Base-by-base conservation (phyloP, 2,797 vertebrate species). In the Pseudomugil tenellus region DNA sequence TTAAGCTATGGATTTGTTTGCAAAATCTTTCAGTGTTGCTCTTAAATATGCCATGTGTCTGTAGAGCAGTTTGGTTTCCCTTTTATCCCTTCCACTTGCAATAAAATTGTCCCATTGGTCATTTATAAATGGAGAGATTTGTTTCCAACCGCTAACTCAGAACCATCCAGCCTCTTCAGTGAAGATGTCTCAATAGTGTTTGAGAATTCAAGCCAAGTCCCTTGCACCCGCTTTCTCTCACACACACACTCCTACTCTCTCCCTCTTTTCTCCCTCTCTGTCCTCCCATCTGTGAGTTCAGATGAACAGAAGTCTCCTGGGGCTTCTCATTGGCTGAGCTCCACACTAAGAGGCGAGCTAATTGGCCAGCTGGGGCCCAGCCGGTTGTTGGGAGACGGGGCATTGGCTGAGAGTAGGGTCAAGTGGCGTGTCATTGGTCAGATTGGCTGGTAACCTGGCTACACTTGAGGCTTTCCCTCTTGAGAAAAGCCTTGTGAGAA, bases 281-380 rank as follows among this genome's bases (percentile, higher is more conserved):
- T 89, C 84, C 85, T 87, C 80, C 91, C 90, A 91, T 92, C 91
- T 92, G 91, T 84, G 87, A 87, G 87, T 90, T 92, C 91, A 91
- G 87, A 87, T 83, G 87, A 91, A 90, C 76, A 83, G 79, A 81
- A 87, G 82, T 88, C 91, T 92, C 90, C 77, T 56, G 72, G 83
- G 89, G 91, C 79, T 90, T 91, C 82, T 87, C 84, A 90, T 92
- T 91, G 92, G 90, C 86, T 58, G 21, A 66, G 83, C 84, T 91
- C 89, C 91, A 91, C 66, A 55, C 87, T 87, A 85, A 87, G 83
- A 88, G 89, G 81, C 81, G 17, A 88, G 88, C 90, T 94, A 94
- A 94, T 94, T 94, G 92, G 92, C 92, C 92, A 92, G 91, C 91
- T 93, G 93, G 90, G 92, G 83, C 85, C 87, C 87, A 87, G 86